These are phyloP conservation scores for Pogonomyrmex californicus DNA, from an alignment of 1,140 invertebrate genomes.

Conservation along the genomic window DNA sequence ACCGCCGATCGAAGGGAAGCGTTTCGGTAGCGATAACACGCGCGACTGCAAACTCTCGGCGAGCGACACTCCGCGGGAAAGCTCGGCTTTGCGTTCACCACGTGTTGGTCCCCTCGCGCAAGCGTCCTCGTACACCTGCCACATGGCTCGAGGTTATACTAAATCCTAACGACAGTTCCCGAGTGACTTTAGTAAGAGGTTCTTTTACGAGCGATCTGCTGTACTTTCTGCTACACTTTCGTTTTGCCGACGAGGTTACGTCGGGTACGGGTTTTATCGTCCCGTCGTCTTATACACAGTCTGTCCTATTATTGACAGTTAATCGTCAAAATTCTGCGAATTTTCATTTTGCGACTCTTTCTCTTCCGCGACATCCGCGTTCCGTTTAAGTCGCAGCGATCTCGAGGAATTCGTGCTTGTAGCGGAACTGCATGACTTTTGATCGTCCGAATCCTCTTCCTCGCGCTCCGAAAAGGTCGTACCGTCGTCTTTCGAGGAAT, in stretches of 20 bases:
- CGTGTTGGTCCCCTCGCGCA: conserved; percentile 79
- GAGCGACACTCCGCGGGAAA: conserved; percentile 64
- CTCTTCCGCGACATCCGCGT: neutral
- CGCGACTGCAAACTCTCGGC: conserved; percentile 77
- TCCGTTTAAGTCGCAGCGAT: neutral
- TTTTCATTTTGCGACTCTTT: neutral
- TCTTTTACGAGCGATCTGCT: neutral
- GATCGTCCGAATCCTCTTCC: conserved; percentile 25
- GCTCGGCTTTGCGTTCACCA: conserved; percentile 74
- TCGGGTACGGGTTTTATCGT: neutral
- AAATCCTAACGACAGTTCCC: neutral
- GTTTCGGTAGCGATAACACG: conserved; percentile 70
- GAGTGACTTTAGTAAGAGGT: conserved; percentile 2
- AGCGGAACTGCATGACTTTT: conserved; percentile 10
- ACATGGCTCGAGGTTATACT: neutral
- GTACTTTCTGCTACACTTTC: neutral
- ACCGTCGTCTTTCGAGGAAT: neutral
- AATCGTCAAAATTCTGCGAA: neutral
- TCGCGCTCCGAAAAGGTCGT: conserved; percentile 5
- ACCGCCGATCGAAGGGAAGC: conserved; percentile 12
- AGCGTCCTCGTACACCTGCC: conserved; percentile 66
- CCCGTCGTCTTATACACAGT: neutral
- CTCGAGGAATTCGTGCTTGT: conserved; percentile 5
- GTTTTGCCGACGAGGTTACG: neutral
- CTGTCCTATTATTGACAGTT: neutral